Conservation (phyloP, 1,140 invertebrate species). For the Drosophila jambulina region DNA sequence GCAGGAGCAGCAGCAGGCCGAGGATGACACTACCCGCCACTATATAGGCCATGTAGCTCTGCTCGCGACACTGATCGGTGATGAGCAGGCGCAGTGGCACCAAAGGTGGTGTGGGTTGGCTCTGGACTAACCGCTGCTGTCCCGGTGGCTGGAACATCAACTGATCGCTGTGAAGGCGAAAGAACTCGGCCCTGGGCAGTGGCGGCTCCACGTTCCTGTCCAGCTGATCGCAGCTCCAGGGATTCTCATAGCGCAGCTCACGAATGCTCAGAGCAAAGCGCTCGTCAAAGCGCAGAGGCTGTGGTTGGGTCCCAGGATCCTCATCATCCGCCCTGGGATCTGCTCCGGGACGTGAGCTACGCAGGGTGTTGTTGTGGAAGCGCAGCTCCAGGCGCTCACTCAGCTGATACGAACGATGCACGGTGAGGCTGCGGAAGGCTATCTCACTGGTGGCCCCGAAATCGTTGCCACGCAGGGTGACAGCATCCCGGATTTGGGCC, state of each 20-base stretch:
- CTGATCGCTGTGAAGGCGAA: constrained; percentile 67
- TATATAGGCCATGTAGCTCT: constrained; percentile 69
- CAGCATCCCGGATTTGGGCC: constrained; percentile 66
- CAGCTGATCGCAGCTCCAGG: constrained; percentile 66
- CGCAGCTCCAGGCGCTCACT: constrained; percentile 78
- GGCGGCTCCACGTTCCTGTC: constrained; percentile 64
- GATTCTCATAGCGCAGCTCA: constrained; percentile 65
- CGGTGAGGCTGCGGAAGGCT: constrained; percentile 69
- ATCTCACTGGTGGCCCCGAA: constrained; percentile 75
- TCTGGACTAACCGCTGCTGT: background rate
- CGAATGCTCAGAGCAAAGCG: constrained; percentile 68
- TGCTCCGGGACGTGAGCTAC: constrained; percentile 26
- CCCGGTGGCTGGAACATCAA: constrained; percentile 42
- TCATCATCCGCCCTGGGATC: constrained; percentile 14
- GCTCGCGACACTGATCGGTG: constrained; percentile 53
- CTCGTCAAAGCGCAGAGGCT: constrained; percentile 62
- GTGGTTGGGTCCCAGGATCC: background rate
- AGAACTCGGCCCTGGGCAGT: constrained; percentile 65
- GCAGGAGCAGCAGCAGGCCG: constrained; percentile 76
- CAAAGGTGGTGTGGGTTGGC: background rate
- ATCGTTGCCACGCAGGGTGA: constrained; percentile 66
- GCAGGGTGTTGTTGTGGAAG: constrained; percentile 77
- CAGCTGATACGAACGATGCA: constrained; percentile 71
- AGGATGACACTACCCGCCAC: constrained; percentile 81
- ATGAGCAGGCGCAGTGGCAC: constrained; percentile 58